Evolutionary conservation across 2,797 vertebrate genomes (phyloP).

Genomic region (Urocyon cinereoargenteus): DNA sequence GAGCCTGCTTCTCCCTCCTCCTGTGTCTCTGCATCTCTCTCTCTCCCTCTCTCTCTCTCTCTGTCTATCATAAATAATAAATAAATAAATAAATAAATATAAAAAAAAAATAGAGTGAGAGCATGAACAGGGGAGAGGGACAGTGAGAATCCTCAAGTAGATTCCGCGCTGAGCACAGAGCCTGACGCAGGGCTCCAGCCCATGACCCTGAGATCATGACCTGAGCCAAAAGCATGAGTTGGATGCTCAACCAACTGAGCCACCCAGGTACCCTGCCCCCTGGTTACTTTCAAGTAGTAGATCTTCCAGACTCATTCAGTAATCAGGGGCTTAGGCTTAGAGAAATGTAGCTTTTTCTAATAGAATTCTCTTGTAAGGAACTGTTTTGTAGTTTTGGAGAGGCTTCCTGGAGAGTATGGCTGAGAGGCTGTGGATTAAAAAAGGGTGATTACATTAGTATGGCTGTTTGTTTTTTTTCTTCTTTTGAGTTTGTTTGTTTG

Average conservation of each 20-base stretch:
- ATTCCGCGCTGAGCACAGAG: background rate
- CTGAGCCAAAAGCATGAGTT: background rate
- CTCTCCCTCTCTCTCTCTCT: too few relatives aligned
- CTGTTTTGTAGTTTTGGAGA: constrained; percentile 60
- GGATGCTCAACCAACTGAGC: background rate
- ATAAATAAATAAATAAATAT: too few relatives aligned
- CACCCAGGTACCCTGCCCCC: background rate
- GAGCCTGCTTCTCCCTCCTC: too few relatives aligned
- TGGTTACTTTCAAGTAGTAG: constrained; percentile 23
- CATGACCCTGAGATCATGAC: background rate
- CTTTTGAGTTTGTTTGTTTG: too few relatives aligned
- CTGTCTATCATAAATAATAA: too few relatives aligned
- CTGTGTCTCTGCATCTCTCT: too few relatives aligned
- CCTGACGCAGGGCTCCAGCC: background rate
- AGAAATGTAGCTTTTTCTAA: constrained; percentile 39
- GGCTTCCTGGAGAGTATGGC: constrained; percentile 39
- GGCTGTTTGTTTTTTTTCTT: background rate
- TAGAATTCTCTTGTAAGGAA: constrained; percentile 25
- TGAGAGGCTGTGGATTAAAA: constrained; percentile 64
- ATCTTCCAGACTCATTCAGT: background rate
- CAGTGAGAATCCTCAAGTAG: background rate
- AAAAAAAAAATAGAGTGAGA: background rate
- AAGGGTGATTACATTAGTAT: background rate
- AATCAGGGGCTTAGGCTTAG: background rate
- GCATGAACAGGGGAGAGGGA: background rate